Evolutionary conservation across 1,140 invertebrate species (phyloP).

Genomic region (Bombus fervidus): DNA sequence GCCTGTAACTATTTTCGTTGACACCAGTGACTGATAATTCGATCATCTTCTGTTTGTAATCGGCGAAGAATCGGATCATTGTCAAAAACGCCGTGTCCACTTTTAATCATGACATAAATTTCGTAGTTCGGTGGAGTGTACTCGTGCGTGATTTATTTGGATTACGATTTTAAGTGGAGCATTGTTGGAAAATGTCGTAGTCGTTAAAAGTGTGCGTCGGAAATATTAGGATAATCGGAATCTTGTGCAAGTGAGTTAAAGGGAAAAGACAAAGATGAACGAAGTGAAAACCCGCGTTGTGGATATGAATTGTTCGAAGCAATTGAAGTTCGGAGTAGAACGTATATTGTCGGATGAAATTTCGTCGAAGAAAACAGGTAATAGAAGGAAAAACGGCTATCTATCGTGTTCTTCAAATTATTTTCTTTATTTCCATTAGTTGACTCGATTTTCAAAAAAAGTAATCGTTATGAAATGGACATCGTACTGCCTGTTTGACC

Average conservation of each 20-base stretch:
- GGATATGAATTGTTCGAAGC: constrained; percentile 62
- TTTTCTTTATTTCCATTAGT: background rate
- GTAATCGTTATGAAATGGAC: background rate
- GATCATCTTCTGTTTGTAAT: background rate
- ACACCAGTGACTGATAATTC: no score
- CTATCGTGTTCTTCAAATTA: background rate
- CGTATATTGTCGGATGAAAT: constrained; percentile 81
- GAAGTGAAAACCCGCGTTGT: constrained; percentile 41
- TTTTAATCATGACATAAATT: constrained; percentile 1
- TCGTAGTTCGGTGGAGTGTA: background rate
- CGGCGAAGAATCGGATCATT: background rate
- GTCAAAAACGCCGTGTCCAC: background rate
- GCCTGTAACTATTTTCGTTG: background rate
- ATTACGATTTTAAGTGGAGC: background rate
- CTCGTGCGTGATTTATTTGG: background rate
- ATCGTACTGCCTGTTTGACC: background rate
- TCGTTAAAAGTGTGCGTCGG: background rate
- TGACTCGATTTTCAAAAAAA: background rate
- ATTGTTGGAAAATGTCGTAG: constrained; percentile 2
- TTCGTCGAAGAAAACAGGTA: constrained; percentile 66
- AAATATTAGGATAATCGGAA: background rate
- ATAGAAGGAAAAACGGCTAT: background rate
- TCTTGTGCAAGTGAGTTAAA: background rate
- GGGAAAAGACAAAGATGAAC: constrained; percentile 41
- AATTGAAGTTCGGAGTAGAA: constrained; percentile 82